Conservation (phyloP, 1,140 invertebrate genomes). For the Penaeus chinensis region DNA sequence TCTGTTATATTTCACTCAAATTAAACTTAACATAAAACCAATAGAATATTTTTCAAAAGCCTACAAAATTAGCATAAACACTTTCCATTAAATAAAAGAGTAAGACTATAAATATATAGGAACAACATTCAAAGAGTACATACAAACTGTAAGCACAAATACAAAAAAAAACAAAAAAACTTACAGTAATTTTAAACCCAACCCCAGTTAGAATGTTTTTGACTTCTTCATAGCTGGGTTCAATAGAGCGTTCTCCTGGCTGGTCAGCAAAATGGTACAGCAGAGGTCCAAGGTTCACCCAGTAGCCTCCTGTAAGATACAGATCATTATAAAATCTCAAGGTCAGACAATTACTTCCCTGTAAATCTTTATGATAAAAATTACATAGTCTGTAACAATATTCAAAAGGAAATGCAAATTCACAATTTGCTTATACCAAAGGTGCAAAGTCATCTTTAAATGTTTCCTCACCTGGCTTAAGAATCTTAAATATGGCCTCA, state of each 20-base stretch:
- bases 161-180: constrained; percentile 26
- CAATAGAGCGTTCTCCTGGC: constrained; percentile 89
- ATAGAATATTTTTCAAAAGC: background rate
- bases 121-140: background rate
- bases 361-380: background rate
- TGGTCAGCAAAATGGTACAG: constrained; percentile 95
- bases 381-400: too few relatives aligned
- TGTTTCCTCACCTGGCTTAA: constrained; percentile 77
- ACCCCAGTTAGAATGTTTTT: constrained; percentile 83
- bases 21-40: constrained; percentile 65
- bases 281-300: constrained; percentile 93
- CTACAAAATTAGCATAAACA: background rate
- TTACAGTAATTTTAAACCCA: constrained; percentile 89
- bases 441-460: background rate
- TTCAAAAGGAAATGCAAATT: too few relatives aligned
- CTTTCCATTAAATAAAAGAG: background rate
- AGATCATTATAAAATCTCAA: constrained; percentile 13
- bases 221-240: constrained; percentile 90
- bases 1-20: background rate
- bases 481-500: constrained; percentile 91
- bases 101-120: constrained; percentile 27
- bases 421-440: too few relatives aligned
- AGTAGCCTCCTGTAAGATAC: constrained; percentile 76
- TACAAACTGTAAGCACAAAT: too few relatives aligned
- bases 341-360: background rate